Conservation (phyloP, 2,888 invertebrate species). For the Platycheirus albimanus region DNA sequence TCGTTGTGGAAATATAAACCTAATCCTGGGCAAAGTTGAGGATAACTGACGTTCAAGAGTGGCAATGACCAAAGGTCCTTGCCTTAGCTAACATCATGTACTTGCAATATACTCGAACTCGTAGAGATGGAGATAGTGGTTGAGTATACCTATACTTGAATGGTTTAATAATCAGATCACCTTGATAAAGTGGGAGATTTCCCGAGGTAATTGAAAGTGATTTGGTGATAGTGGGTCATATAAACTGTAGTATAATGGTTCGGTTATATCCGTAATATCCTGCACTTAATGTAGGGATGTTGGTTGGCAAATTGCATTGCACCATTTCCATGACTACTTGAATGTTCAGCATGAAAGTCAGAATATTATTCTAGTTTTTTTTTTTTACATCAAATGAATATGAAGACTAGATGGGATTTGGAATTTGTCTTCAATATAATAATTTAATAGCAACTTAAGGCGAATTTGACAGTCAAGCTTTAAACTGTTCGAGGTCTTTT, state of each 20-base stretch:
- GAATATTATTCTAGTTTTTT: background rate
- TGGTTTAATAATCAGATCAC: conserved; percentile 64
- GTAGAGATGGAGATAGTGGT: background rate
- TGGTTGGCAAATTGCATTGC: background rate
- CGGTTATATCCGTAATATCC: conserved; percentile 15
- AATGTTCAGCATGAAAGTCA: background rate
- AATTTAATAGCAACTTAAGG: too few relatives aligned
- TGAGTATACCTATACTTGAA: conserved; percentile 17
- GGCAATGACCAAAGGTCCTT: background rate
- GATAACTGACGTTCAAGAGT: conserved; percentile 42
- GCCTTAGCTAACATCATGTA: conserved; percentile 11
- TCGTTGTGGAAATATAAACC: conserved; percentile 49
- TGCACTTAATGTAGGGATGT: background rate
- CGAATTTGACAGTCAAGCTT: too few relatives aligned
- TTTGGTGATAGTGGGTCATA: conserved; percentile 14
- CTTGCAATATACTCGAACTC: background rate
- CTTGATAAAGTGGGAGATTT: conserved; percentile 37
- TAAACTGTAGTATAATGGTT: conserved; percentile 19
- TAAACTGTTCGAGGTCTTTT: too few relatives aligned
- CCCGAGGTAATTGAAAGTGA: conserved; percentile 56
- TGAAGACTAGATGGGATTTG: too few relatives aligned
- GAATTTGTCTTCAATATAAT: too few relatives aligned
- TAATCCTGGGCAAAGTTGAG: conserved; percentile 48
- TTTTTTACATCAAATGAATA: too few relatives aligned
- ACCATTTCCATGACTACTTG: background rate